Percentiles rank a stretch among this genome's conserved stretches.
Conservation (phyloP, 2,888 invertebrate species). For the Agrochola lychnidis region DNA sequence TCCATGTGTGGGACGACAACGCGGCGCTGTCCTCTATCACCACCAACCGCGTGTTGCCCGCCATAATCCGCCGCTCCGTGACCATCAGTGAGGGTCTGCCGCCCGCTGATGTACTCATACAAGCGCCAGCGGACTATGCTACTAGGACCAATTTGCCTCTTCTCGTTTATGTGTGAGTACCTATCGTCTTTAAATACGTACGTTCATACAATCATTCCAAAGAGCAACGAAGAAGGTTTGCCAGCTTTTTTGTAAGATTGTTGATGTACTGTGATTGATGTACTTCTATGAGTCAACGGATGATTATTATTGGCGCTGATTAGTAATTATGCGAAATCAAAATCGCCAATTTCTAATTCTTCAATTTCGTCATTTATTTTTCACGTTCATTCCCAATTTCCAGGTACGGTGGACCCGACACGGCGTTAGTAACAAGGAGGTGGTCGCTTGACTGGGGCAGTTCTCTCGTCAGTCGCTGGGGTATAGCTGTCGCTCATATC, state of each 20-base stretch:
- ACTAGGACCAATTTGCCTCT: slow-evolving; percentile 94
- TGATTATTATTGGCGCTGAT: background rate
- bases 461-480: slow-evolving; percentile 95
- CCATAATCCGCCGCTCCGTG: slow-evolving; percentile 91
- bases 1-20: slow-evolving; percentile 93
- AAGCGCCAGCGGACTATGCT: slow-evolving; percentile 93
- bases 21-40: slow-evolving; percentile 87
- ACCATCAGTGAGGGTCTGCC: slow-evolving; percentile 91
- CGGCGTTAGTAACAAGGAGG: slow-evolving; percentile 95
- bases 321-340: background rate
- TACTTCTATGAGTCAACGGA: background rate
- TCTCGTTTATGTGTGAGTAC: slow-evolving; percentile 95
- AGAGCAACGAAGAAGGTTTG: no score
- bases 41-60: slow-evolving; percentile 89
- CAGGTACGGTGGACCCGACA: slow-evolving; percentile 98
- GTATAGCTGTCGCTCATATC: slow-evolving; percentile 96
- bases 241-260: background rate
- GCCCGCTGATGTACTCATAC: slow-evolving; percentile 93
- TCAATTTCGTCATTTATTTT: background rate
- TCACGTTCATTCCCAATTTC: slow-evolving; percentile 10
- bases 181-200: background rate
- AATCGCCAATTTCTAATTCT: background rate
- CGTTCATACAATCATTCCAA: background rate
- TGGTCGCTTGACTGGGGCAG: slow-evolving; percentile 97
- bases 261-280: background rate